Percentiles rank a stretch among this genome's conserved stretches.
Evolutionary conservation across 2,797 vertebrate genomes (phyloP).

Genomic region (Poecile montanus): DNA sequence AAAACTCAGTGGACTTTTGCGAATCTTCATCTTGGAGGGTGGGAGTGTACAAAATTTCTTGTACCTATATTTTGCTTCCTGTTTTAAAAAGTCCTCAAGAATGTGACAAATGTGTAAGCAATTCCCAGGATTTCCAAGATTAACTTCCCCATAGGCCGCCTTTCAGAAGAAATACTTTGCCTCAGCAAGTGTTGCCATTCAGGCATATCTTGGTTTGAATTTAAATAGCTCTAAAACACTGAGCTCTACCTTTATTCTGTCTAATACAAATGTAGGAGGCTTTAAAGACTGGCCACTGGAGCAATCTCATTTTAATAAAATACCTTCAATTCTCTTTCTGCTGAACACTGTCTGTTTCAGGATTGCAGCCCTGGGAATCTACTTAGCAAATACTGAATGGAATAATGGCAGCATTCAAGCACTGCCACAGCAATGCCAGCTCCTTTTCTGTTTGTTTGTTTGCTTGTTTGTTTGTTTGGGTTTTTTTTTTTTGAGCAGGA

Average conservation of each 20-base stretch:
- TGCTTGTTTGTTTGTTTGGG: not conserved
- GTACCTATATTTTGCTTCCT: not conserved
- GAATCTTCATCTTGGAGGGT: not conserved
- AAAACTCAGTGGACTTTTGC: not conserved
- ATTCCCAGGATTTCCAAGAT: not conserved
- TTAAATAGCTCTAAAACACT: not conserved
- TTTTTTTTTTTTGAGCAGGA: not conserved
- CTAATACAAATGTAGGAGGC: not conserved
- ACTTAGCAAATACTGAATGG: not conserved
- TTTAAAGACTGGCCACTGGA: constrained; percentile 22
- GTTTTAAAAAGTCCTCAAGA: not conserved
- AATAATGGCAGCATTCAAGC: not conserved
- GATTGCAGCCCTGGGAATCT: constrained; percentile 13
- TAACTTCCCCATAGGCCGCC: not conserved
- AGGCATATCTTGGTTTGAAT: not conserved
- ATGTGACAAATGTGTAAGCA: not conserved
- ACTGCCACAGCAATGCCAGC: not conserved
- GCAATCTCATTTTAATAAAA: constrained; percentile 24
- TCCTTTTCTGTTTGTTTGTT: not conserved
- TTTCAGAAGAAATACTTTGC: not conserved
- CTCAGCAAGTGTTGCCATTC: not conserved
- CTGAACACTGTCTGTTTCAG: not conserved
- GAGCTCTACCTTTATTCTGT: not conserved
- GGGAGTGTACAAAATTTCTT: not conserved
- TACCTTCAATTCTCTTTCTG: not conserved